phyloP scores from a whole-genome alignment of 2,113 vertebrate genomes.

The Fulica atra region DNA sequence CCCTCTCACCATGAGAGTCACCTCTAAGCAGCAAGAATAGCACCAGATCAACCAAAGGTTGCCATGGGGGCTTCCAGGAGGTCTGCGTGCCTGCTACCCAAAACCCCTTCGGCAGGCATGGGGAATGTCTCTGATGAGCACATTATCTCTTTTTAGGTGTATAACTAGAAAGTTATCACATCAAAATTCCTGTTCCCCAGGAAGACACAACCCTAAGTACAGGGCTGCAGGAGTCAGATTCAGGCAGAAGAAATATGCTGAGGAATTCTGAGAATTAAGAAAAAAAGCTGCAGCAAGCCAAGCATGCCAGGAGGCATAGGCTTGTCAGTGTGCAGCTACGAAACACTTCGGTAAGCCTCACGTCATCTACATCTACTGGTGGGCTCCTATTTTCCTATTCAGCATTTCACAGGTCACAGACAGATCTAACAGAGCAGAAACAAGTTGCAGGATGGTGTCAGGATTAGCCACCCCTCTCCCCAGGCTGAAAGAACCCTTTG shows the following conservation, averaged over 20 bases:
- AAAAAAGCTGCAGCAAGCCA: background rate
- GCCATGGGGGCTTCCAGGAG: background rate
- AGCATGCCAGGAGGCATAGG: background rate
- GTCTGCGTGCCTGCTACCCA: fast-evolving
- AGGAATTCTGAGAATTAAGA: background rate
- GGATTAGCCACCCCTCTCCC: background rate
- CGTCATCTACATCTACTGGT: fast-evolving
- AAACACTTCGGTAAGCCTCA: background rate
- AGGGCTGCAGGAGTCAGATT: background rate
- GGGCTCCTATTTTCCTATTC: background rate
- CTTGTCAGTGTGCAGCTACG: background rate
- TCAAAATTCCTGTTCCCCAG: background rate
- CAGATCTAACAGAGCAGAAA: background rate
- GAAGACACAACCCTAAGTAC: background rate
- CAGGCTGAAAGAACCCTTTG: background rate
- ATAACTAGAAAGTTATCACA: background rate
- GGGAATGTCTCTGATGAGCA: background rate
- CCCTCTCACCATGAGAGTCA: background rate
- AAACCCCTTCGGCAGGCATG: background rate
- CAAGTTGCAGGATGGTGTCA: background rate
- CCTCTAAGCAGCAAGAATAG: background rate
- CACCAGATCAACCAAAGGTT: background rate
- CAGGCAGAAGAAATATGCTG: background rate
- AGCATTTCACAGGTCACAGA: background rate
- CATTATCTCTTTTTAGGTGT: background rate